phyloP scores from a whole-genome alignment of 2,113 vertebrate species.

The Plecotus auritus region DNA sequence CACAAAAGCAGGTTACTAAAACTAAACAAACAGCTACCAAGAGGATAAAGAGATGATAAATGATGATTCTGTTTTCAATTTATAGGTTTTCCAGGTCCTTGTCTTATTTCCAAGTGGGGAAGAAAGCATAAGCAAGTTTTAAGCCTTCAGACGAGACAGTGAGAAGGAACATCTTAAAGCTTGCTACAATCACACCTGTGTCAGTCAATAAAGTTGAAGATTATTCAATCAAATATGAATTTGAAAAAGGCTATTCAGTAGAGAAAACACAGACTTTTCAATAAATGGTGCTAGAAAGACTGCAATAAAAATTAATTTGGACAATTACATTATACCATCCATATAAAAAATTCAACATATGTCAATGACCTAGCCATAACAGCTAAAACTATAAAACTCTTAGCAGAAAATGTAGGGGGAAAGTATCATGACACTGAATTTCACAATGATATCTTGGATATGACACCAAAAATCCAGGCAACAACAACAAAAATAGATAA shows the following conservation, averaged over 20 bases:
- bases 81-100: background rate
- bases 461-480: background rate
- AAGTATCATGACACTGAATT: background rate
- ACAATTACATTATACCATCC: background rate
- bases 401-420: background rate
- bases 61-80: background rate
- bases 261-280: background rate
- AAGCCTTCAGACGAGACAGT: background rate
- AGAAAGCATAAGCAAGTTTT: background rate
- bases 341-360: background rate
- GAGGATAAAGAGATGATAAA: background rate
- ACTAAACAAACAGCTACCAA: background rate
- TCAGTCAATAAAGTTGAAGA: background rate
- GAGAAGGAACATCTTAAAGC: background rate
- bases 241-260: background rate
- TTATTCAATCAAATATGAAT: background rate
- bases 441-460: background rate
- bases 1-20: background rate
- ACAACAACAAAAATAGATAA: background rate
- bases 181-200: background rate
- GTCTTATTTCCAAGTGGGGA: background rate
- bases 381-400: background rate
- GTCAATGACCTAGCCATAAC: background rate
- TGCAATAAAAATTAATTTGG: background rate
- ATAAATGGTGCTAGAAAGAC: background rate